Evolutionary conservation across 2,113 vertebrate genomes (phyloP), one percentile per base, ranked within the genome.

Genomic region (Delphinus delphis): DNA sequence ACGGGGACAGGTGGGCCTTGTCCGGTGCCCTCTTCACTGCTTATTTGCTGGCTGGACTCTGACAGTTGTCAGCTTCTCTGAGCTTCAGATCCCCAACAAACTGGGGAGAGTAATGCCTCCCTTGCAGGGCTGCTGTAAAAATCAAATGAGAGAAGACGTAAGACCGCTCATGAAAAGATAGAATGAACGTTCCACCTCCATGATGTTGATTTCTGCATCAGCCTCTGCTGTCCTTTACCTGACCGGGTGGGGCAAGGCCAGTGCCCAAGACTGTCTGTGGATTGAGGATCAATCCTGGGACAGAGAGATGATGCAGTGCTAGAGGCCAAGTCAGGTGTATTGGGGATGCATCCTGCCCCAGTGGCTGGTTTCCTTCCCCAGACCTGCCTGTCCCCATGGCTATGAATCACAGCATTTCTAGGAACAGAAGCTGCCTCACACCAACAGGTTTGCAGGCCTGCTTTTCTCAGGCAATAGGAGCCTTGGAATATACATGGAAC

Each of bases 401-500:
- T 63, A 1, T 82, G 77, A 88, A 82, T 91, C 96, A 80, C 2
- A 28, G 88, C 3, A 3, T 82, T 77, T 95, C 88, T 58, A 74
- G 84, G 79, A 93, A 95, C 96, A 97, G 85, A 95, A 94, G 96
- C 58, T 63, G 71, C 67, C 50, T 93, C 31, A 41, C 67, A 95
- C 88, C 93, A 93, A 92, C 1, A 41, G 60, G 60, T 68, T 53
- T 62, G 58, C 85, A 41, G 96, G 81, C 89, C 33, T 85, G 92
- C 17, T 50, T 76, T 71, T 20, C 33, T 53, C 76, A 76, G 89
- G 81, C 79, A 26, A 18, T 6, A 33, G 65, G 76, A 83, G 38
- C 80, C 79, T 87, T 14, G 12, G n/a, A 21, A 60, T 28, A 8
- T 33, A 67, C 55, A 33, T 1, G 8, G n/a, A 65, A 83, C 60